These are phyloP conservation scores for Cistogaster globosa DNA, from an alignment of 2,888 invertebrate genomes.

Conservation along the genomic window DNA sequence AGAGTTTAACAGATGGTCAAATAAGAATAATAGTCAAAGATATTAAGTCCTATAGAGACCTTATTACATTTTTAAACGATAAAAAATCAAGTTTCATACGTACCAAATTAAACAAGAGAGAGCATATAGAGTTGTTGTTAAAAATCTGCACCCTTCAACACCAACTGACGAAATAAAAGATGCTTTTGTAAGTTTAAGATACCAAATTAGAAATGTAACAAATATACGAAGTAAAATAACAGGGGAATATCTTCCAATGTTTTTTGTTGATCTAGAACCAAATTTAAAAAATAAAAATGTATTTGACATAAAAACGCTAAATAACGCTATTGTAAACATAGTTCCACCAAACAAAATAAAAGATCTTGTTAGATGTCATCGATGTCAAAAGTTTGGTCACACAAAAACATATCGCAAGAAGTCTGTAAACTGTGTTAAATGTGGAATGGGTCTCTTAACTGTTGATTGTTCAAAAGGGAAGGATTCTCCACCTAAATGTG, in stretches of 20 bases:
- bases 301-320: conserved; percentile 1
- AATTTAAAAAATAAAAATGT: conserved; percentile 4
- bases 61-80: conserved; percentile 1
- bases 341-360: too few species aligned
- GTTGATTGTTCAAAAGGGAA: neutral
- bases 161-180: too few species aligned
- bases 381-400: neutral
- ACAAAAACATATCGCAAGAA: conserved; percentile 7
- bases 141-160: too few species aligned
- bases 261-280: neutral
- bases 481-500: neutral
- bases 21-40: conserved; percentile 34
- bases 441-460: conserved; percentile 4
- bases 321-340: neutral
- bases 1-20: conserved; percentile 27
- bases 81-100: conserved; percentile 42
- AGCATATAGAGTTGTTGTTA: conserved; percentile 53
- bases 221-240: too few species aligned
- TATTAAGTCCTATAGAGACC: too few species aligned
- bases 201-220: too few species aligned
- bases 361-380: neutral
- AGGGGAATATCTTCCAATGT: neutral
- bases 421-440: too few species aligned
- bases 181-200: too few species aligned
- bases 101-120: conserved; percentile 51